Evolutionary conservation across 30 jellyfish, hydroid and myxozoan genomes (phyloP), one percentile per base, ranked within the genome.

Genomic region (Rhopilema esculentum): DNA sequence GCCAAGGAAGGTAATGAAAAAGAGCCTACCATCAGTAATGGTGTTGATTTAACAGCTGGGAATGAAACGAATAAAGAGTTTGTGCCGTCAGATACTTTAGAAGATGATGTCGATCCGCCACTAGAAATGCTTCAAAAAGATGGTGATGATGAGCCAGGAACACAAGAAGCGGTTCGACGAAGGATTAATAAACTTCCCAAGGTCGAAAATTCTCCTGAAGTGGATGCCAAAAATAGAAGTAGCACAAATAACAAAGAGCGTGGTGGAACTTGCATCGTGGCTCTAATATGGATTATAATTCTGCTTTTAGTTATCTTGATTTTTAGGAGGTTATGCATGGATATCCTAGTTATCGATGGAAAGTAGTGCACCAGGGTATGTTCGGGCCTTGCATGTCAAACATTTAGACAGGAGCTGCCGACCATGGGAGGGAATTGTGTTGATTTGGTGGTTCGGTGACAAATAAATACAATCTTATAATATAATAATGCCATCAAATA

Each of bases 291-390:
- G 98, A 83, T 92, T 26, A 78, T 92, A 7, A 78, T 90, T 0
- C 61, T 88, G 18, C 53, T 86, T 16, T 64, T 92, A 27, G 82
- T 92, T 75, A 27, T 92, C 16, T 75, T 92, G 51, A 88, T 92
- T 18, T 49, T 92, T 20, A 66, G 98, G 72, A 65, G 98, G 71
- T 77, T 92, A 33, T 93, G 93, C 23, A 75, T 92, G 95, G 98
- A 92, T 61, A 63, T 78, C 16, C 57, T 78, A 57, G 23, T 31
- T 21, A 79, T 91, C 12, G 86, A 40, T 40, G 57, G 57, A 40
- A 40, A 40, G 57, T 40, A 40, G 57, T n/a, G 57, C 57, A 40
- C 9, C 57, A 40, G n/a, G n/a, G n/a, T n/a, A n/a, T n/a, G n/a
- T n/a, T n/a, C n/a, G n/a, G n/a, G n/a, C n/a, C n/a, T n/a, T n/a